phyloP scores from a whole-genome alignment of 2,888 invertebrate species.

The Plusia festucae region DNA sequence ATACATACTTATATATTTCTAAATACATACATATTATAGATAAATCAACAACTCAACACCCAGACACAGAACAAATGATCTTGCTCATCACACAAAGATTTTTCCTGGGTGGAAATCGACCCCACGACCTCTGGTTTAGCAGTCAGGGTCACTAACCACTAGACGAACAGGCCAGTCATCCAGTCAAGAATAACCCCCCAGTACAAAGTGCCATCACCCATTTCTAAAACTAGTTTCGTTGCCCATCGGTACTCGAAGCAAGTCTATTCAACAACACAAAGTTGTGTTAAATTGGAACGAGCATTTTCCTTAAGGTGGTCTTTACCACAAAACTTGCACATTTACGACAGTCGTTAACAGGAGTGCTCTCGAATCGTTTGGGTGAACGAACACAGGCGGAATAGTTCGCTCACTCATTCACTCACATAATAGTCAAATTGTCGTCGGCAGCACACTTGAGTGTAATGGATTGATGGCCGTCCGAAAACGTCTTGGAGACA shows the following conservation, averaged over 20 bases:
- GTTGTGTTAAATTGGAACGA: not conserved
- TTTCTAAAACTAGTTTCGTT: too few species aligned
- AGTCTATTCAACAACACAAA: slow-evolving; percentile 6
- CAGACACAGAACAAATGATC: too few species aligned
- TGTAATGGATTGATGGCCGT: slow-evolving; percentile 55
- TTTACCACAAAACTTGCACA: slow-evolving; percentile 45
- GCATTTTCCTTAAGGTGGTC: slow-evolving; percentile 7
- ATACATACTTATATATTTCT: too few species aligned
- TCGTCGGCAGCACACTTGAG: slow-evolving; percentile 40
- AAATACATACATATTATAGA: too few species aligned
- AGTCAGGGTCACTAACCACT: too few species aligned
- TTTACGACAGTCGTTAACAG: slow-evolving; percentile 52
- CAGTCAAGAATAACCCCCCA: too few species aligned
- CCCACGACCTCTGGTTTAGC: too few species aligned
- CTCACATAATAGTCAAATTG: slow-evolving; percentile 59
- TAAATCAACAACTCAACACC: too few species aligned
- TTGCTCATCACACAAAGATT: too few species aligned
- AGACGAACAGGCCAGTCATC: too few species aligned
- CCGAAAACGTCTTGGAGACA: slow-evolving; percentile 41
- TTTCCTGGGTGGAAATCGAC: too few species aligned
- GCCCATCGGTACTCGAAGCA: not conserved
- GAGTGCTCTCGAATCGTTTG: slow-evolving; percentile 53
- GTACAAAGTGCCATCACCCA: too few species aligned
- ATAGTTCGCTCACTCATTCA: slow-evolving; percentile 54
- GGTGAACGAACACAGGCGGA: slow-evolving; percentile 37